Base-by-base conservation (phyloP, 2,888 invertebrate species). In the Hyalella azteca region DNA sequence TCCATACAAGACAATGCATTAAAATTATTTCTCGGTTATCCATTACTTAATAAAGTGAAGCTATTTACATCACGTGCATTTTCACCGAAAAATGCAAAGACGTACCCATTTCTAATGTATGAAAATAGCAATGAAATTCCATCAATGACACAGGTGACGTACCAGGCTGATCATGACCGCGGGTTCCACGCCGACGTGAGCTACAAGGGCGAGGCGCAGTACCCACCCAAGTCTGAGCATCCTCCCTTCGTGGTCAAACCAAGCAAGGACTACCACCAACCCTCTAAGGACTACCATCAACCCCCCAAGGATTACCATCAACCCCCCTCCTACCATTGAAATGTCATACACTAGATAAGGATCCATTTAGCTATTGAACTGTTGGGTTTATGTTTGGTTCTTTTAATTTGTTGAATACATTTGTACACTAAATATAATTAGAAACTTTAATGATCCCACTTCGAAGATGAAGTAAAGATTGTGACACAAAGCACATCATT, bases 181-280 rank as follows among this genome's bases (percentile, higher is more conserved):
- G 95, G 95, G 45, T 96, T 94, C 89, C 94, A 94, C 86, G 95
- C 95, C 85, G 94, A 95, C 89, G 94, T 95, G 11, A 89, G 91
- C 83, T 94, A 93, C 87, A 93, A 93, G 86, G 93, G 93, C 0
- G 90, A 91, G 82, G 92, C 93, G 0, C 89, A 88, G 32, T 93
- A 91, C 86, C 88, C 88, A 77, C 59, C 77, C n/a, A 77, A 81
- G 50, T 81, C 79, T 59, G 79, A 78, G 29, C 77, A 78, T 29
- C 81, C 82, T 22, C 76, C 81, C 3, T 45, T 81, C 73, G 79
- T 79, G 40, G 79, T 79, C 48, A 50, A 54, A 40, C 79, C 81
- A n/a, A 59, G 49, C 66, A 45, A 50, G 32, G 45, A 79, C 81
- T 36, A 50, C 41, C 76, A 76, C 54, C 36, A 77, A n/a, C n/a